These are phyloP conservation scores for Palloptera scutellata DNA, from an alignment of 2,888 invertebrate species.

Conservation along the genomic window DNA sequence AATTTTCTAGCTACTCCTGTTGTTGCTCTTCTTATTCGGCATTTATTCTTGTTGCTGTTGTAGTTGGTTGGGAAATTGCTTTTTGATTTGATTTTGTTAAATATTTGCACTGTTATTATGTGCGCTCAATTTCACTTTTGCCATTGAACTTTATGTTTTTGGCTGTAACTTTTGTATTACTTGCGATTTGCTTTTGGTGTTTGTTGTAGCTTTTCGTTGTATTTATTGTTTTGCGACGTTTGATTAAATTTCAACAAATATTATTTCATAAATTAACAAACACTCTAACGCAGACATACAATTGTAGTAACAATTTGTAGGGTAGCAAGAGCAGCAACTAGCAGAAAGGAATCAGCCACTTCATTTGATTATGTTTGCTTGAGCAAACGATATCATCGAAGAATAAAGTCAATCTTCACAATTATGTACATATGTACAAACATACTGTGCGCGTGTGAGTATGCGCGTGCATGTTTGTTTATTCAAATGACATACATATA, in stretches of 20 bases:
- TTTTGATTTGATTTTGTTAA: neutral
- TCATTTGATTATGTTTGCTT: no score
- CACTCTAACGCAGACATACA: neutral
- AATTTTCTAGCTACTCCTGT: no score
- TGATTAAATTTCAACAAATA: slow-evolving; percentile 29
- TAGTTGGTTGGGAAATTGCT: no score
- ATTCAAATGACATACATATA: no score
- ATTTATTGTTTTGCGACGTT: slow-evolving; percentile 44
- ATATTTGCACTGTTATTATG: slow-evolving; percentile 10
- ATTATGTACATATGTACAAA: no score
- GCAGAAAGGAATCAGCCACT: neutral
- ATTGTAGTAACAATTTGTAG: neutral
- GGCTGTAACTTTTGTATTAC: neutral
- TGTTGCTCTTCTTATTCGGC: no score
- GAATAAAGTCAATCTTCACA: neutral
- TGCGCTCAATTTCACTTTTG: slow-evolving; percentile 25
- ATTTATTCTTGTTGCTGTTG: no score
- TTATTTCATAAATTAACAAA: slow-evolving; percentile 25
- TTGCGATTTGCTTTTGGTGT: slow-evolving; percentile 29
- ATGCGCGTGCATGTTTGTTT: no score
- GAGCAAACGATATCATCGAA: neutral
- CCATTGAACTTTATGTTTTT: slow-evolving; percentile 24
- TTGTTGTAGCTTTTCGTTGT: slow-evolving; percentile 49
- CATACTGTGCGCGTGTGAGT: no score
- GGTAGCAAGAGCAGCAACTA: neutral